A percentile compares a stretch with the other conserved stretches of the same genome.
These are phyloP conservation scores for Habropoda laboriosa DNA, from an alignment of 1,140 invertebrate species.

Conservation along the genomic window DNA sequence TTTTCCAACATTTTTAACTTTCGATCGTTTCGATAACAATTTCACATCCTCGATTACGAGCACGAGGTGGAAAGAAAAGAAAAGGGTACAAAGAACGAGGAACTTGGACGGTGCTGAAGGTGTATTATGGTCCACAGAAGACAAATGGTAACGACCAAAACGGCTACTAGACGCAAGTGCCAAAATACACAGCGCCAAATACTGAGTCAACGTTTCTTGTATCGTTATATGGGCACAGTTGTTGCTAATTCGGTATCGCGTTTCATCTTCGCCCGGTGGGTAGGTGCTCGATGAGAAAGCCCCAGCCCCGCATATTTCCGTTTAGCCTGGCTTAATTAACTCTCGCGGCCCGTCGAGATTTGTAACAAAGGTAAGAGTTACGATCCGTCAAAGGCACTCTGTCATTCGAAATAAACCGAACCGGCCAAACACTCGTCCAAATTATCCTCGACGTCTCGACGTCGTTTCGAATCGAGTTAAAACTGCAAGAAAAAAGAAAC, in stretches of 20 bases:
- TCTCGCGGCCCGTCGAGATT: not conserved
- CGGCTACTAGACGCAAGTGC: slow-evolving; percentile 57
- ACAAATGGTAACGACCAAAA: slow-evolving; percentile 75
- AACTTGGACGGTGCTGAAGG: slow-evolving; percentile 45
- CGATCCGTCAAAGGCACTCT: no score
- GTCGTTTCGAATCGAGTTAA: not conserved
- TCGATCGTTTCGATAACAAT: no score
- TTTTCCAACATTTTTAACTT: not conserved
- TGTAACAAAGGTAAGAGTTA: not conserved
- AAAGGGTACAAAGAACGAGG: slow-evolving; percentile 45
- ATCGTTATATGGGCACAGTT: slow-evolving; percentile 44
- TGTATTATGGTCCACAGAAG: slow-evolving; percentile 66
- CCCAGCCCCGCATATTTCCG: slow-evolving; percentile 8
- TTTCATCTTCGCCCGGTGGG: slow-evolving; percentile 17
- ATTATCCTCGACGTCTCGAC: no score
- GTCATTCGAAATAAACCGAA: not conserved
- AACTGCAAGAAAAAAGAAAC: no score
- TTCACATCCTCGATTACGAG: no score
- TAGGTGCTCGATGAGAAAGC: slow-evolving; percentile 10
- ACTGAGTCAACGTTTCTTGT: slow-evolving; percentile 52
- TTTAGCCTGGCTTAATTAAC: slow-evolving; percentile 11
- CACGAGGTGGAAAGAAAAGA: no score
- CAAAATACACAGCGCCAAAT: slow-evolving; percentile 51
- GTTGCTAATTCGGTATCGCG: slow-evolving; percentile 47
- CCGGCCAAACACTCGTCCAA: no score